phyloP scores from a whole-genome alignment of 2,113 vertebrate genomes.

The Caloenas nicobarica region DNA sequence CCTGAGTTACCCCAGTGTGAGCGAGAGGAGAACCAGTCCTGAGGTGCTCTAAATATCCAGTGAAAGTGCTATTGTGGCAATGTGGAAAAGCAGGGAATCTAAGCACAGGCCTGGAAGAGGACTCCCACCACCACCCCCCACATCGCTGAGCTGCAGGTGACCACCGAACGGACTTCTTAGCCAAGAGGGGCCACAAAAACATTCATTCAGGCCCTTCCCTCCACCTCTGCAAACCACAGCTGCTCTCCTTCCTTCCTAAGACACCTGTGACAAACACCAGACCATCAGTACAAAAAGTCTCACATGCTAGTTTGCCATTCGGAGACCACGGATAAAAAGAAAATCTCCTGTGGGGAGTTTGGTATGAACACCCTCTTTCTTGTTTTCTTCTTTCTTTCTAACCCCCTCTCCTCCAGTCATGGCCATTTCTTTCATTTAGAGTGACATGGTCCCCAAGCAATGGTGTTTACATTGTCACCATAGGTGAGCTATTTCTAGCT shows the following conservation, averaged over 20 bases:
- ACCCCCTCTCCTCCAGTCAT: background rate
- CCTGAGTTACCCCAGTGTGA: conserved; percentile 67
- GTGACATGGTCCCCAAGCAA: background rate
- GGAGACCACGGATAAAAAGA: background rate
- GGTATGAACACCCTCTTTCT: background rate
- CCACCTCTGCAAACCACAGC: conserved; percentile 11
- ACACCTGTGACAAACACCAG: background rate
- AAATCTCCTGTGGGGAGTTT: background rate
- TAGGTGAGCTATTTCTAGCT: background rate
- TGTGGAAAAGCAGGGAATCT: conserved; percentile 50
- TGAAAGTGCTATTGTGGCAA: conserved; percentile 68
- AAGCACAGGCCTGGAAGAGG: conserved; percentile 63
- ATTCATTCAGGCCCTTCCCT: background rate
- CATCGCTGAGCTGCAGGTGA: background rate
- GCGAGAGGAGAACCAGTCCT: conserved; percentile 70
- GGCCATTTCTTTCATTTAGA: background rate
- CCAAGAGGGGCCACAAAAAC: conserved; percentile 29
- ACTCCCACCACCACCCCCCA: background rate
- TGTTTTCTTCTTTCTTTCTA: background rate
- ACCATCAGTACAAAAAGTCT: background rate
- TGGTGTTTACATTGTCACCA: background rate
- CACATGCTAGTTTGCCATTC: background rate
- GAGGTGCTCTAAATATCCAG: conserved; percentile 69
- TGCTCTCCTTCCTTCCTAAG: background rate
- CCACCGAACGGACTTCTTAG: background rate